A percentile compares a stretch with the other conserved stretches of the same genome.
Evolutionary conservation across 2,797 vertebrate species (phyloP).

Genomic region (Alfaro cultratus): DNA sequence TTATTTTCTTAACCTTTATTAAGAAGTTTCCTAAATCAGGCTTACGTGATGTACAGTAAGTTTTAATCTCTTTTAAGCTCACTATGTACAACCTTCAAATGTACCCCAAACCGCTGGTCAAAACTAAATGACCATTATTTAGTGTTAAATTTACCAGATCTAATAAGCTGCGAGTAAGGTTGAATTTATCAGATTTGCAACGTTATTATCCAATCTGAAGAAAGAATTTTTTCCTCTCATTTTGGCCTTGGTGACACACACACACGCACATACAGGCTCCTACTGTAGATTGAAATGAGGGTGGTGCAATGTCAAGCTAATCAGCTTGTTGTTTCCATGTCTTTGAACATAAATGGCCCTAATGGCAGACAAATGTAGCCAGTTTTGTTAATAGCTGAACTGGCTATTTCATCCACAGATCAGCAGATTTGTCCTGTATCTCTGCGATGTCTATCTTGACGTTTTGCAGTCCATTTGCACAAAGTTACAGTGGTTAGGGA

Average conservation of each 20-base stretch:
- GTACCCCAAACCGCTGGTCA: slow-evolving; percentile 64
- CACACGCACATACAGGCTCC: slow-evolving; percentile 36
- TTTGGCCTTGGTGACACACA: slow-evolving; percentile 41
- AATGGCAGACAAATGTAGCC: slow-evolving; percentile 79
- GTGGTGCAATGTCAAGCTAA: slow-evolving; percentile 64
- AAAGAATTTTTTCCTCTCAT: slow-evolving; percentile 58
- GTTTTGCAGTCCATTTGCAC: slow-evolving; percentile 74
- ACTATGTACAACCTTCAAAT: slow-evolving; percentile 61
- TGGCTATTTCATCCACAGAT: slow-evolving; percentile 67
- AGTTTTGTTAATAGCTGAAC: slow-evolving; percentile 76
- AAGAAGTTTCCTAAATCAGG: slow-evolving; percentile 15
- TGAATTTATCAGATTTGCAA: slow-evolving; percentile 73
- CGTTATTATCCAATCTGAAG: slow-evolving; percentile 76
- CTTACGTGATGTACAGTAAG: slow-evolving; percentile 22
- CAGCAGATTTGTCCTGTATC: slow-evolving; percentile 65
- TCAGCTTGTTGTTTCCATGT: slow-evolving; percentile 75
- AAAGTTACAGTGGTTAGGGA: slow-evolving; percentile 55
- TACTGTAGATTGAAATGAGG: slow-evolving; percentile 64
- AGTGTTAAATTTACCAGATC: slow-evolving; percentile 80
- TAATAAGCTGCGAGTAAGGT: slow-evolving; percentile 76
- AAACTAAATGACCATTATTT: slow-evolving; percentile 74
- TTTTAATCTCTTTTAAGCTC: slow-evolving; percentile 34
- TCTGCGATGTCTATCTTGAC: slow-evolving; percentile 70
- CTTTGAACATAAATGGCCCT: slow-evolving; percentile 80
- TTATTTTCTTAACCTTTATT: not conserved